Evolutionary conservation across 37 sponge, comb jelly and placozoan genomes (phyloP), one percentile per base, ranked within the genome.

Genomic region (Ephydatia muelleri): DNA sequence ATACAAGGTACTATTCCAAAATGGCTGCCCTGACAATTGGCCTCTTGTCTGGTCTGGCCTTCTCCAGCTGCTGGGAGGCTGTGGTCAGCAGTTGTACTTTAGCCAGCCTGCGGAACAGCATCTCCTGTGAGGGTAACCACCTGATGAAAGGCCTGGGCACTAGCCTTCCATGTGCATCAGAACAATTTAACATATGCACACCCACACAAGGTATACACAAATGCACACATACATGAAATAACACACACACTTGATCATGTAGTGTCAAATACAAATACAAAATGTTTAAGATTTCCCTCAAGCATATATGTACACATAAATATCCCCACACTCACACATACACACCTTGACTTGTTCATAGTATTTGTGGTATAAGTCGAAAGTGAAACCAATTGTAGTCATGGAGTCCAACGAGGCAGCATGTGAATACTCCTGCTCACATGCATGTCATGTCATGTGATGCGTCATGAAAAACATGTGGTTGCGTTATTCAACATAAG

Each of bases 1-100:
- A 65, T 12, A 23, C 6, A 13, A 43, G 29, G 5, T 39, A 0
- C 3, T 3, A 14, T 3, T 9, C 27, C 27, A 32, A 33, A 1
- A n/a, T 5, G 28, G 49, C 21, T 43, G 36, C 22, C 29, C 89
- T 81, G 35, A 90, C 91, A 25, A 57, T 73, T 25, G 67, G 86
- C 36, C 86, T 85, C 82, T 85, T 85, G 68, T 90, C 82, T 19
- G 91, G 91, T 39, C 82, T 90, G 68, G 91, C 86, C 39, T 90
- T 90, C 33, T 86, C 91, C 70, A 90, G 82, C 35, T 81, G 82
- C n/a, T 39, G 33, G 38, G 69, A 77, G 82, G 79, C 78, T 6
- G 6, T 57, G n/a, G 82, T 43, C 12, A 85, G 72, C 19, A 27
- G 29, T 33, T 90, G 91, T 21, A 90, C 72, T 23, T 65, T 81